Percentiles rank a stretch among this genome's conserved stretches.
phyloP scores from a whole-genome alignment of 2,888 invertebrate species.

The Empis stercorea region DNA sequence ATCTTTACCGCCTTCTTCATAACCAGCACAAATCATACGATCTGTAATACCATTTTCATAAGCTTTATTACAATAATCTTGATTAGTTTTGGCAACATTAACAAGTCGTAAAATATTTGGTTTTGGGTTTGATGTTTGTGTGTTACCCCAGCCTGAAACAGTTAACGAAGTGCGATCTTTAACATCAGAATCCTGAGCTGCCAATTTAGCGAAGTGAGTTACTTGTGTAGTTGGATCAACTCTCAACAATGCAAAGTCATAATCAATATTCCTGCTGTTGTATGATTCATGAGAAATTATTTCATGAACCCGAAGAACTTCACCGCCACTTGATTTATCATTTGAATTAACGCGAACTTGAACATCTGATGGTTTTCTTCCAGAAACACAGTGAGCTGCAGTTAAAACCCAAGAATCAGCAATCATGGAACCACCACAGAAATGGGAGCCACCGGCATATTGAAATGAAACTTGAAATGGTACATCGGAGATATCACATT shows the following conservation, averaged over 20 bases:
- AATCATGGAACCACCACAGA: constrained; percentile 38
- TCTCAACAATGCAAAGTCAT: background rate
- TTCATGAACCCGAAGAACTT: background rate
- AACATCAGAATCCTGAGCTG: constrained; percentile 18
- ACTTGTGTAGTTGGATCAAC: constrained; percentile 14
- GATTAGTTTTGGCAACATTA: constrained; percentile 23
- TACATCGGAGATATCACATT: constrained; percentile 26
- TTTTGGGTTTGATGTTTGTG: background rate
- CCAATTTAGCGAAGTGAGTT: constrained; percentile 19
- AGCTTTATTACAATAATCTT: constrained; percentile 17
- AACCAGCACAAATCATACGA: constrained; percentile 29
- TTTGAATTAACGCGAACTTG: background rate
- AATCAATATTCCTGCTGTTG: too few relatives aligned
- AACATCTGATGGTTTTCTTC: too few relatives aligned
- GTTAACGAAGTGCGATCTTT: constrained; percentile 19
- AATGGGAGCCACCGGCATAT: constrained; percentile 24
- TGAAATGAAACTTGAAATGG: constrained; percentile 37
- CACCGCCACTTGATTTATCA: background rate
- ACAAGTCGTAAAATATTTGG: constrained; percentile 19
- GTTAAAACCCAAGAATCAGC: constrained; percentile 11
- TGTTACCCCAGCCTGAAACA: constrained; percentile 30
- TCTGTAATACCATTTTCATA: constrained; percentile 24
- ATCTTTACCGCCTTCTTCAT: constrained; percentile 24
- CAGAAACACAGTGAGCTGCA: background rate
- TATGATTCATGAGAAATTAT: background rate